Evolutionary conservation across 92 coral and sea anemone species (phyloP), one percentile per base, ranked within the genome.

Genomic region (Siderastrea siderea): DNA sequence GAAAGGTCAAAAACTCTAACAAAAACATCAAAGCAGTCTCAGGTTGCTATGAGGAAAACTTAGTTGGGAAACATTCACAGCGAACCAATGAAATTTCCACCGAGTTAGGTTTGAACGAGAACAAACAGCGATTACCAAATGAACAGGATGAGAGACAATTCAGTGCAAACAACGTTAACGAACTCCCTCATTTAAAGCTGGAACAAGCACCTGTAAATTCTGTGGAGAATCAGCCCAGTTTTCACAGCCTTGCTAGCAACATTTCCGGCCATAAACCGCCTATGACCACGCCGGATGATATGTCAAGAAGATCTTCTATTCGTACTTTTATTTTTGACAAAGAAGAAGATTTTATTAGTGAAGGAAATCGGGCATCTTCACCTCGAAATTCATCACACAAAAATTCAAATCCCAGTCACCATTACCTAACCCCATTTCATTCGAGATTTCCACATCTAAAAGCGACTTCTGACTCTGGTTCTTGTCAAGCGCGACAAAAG

Each of bases 381-480:
- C 17, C 38, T 26, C 47, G 58, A 12, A 66, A 49, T 17, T 43
- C 86, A 7, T 13, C 57, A 1, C 2, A 53, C 9, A 63, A 49
- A 62, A n/a, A 63, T 64, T 48, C 62, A 16, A 68, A 54, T 17
- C 85, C 14, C 43, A 52, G 84, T n/a, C 84, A 63, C 3, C 85
- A 68, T 16, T 52, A 45, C 15, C 55, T 83, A 7, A 59, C 79
- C 7, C 87, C 87, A 0, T 83, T 83, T 50, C 70, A 59, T 17
- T 72, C 79, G 6, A 17, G 87, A 17, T 83, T 83, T 72, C 79
- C 79, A 1, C 87, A 83, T 51, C 80, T 83, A 0, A 83, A 83
- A 17, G 19, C 66, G 78, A 19, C 12, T 8, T 16, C 68, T 9
- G 72, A 63, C 61, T 65, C 47, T 17, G 38, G 62, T 4, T 81